These are phyloP conservation scores for Lasioglossum marginatum DNA, from an alignment of 2,888 invertebrate genomes.

Conservation along the genomic window DNA sequence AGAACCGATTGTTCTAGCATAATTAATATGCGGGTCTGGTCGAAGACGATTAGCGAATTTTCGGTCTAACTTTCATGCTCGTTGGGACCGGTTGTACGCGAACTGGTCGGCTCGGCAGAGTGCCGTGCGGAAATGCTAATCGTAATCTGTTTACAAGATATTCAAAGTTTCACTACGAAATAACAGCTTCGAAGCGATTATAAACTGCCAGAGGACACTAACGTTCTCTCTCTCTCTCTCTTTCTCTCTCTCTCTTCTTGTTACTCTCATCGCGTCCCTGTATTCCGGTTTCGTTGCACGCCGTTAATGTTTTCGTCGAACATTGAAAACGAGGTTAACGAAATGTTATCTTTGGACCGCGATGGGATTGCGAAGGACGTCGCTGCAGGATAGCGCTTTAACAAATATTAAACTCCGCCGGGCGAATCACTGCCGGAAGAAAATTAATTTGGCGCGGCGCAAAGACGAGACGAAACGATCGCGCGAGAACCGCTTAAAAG, in stretches of 20 bases:
- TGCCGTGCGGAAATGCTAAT: conserved; percentile 16
- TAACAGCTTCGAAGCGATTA: conserved; percentile 46
- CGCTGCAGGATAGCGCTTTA: conserved; percentile 33
- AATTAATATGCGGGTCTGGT: conserved; percentile 39
- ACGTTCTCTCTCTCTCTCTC: background rate
- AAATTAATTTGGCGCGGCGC: conserved; percentile 27
- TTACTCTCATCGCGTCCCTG: background rate
- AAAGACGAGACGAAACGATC: conserved; percentile 6
- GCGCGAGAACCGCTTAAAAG: conserved; percentile 9
- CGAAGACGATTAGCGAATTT: conserved; percentile 42
- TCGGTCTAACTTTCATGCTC: conserved; percentile 26
- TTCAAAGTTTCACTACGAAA: conserved; percentile 27
- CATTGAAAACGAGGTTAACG: conserved; percentile 47
- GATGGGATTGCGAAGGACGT: conserved; percentile 39
- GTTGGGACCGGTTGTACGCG: background rate
- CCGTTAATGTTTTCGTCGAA: conserved; percentile 46
- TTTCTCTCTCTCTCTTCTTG: background rate
- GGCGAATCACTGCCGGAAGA: conserved; percentile 8
- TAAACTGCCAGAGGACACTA: conserved; percentile 22
- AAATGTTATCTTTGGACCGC: conserved; percentile 51
- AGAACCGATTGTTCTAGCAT: conserved; percentile 1
- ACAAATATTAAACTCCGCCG: conserved; percentile 49
- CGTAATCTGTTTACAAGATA: conserved; percentile 52
- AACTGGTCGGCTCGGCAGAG: background rate
- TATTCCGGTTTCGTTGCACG: background rate